Evolutionary conservation across 2,888 invertebrate species (phyloP), one percentile per base, ranked within the genome.

Genomic region (Noctua janthina): DNA sequence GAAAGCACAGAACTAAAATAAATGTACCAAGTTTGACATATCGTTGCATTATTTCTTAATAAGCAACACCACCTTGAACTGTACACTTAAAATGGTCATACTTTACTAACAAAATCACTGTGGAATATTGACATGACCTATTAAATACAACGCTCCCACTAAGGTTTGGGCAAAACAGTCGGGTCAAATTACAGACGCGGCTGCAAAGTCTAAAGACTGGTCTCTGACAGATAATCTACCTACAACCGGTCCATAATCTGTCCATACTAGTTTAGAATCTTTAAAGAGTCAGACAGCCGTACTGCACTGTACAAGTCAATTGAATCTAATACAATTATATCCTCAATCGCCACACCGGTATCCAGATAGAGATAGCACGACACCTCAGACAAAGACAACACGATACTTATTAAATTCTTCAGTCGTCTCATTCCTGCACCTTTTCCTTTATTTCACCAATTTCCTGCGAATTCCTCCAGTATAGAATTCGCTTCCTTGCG

Each of bases 391-490:
- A 15, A 62, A 79, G 84, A 84, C 46, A 66, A 54, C 79, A 62
- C 79, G 39, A 67, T 71, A n/a, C 54, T 84, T 80, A 83, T 83
- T 83, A 75, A 83, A 83, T 83, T 84, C 84, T 56, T 80, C 49
- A n/a, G 67, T 73, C 11, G 29, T 46, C n/a, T n/a, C 46, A 84
- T 84, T 79, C 54, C 29, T 84, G 62, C 43, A 83, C 76, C 81
- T 64, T 76, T 43, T 7, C 79, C n/a, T 39, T 73, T 81, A 81
- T 66, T 76, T 56, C 79, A 8, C 70, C 51, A 51, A 71, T 13
- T 43, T 74, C 35, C 35, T 72, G 77, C 29, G 29, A 77, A 84
- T 85, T 59, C 67, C 35, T 64, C 2, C 23, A 51, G 46, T 64
- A 75, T 46, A 62, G 74, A 74, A 81, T 82, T 87, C 80, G 73